A percentile compares a stretch with the other conserved stretches of the same genome.
phyloP scores from a whole-genome alignment of 1,140 invertebrate genomes.

The Drosophila busckii region DNA sequence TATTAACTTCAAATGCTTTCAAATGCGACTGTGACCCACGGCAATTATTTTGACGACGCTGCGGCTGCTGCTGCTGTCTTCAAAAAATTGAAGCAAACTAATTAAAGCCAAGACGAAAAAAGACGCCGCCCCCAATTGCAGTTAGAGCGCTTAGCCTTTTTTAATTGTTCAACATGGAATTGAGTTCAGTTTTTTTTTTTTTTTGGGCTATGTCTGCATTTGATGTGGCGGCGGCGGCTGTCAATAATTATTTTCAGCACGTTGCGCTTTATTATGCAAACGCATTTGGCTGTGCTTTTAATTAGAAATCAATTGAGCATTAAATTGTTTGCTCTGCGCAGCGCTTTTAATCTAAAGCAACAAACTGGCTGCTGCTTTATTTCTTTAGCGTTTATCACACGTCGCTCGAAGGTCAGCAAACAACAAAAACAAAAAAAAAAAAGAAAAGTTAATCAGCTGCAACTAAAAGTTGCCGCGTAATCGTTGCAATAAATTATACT shows the following conservation, averaged over 20 bases:
- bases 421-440: constrained; percentile 28
- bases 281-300: constrained; percentile 33
- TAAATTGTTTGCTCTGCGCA: constrained; percentile 39
- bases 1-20: background rate
- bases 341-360: background rate
- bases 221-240: background rate
- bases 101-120: constrained; percentile 49
- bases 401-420: constrained; percentile 42
- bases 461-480: constrained; percentile 27
- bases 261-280: too few species aligned
- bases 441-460: constrained; percentile 41
- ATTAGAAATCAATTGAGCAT: constrained; percentile 65
- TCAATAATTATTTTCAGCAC: too few species aligned
- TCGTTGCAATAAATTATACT: constrained; percentile 38
- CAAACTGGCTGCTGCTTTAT: constrained; percentile 7
- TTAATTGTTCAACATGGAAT: constrained; percentile 52
- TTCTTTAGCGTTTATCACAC: constrained; percentile 16
- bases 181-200: constrained; percentile 15
- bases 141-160: constrained; percentile 67
- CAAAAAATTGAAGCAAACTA: constrained; percentile 67
- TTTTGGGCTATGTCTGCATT: background rate
- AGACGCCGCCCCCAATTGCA: constrained; percentile 34
- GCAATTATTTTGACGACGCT: constrained; percentile 75
- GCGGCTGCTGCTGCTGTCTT: constrained; percentile 41
- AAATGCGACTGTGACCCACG: constrained; percentile 44